Percentiles rank a stretch among this genome's conserved stretches.
Evolutionary conservation across 1,140 invertebrate genomes (phyloP).

Genomic region (Cherax quadricarinatus): DNA sequence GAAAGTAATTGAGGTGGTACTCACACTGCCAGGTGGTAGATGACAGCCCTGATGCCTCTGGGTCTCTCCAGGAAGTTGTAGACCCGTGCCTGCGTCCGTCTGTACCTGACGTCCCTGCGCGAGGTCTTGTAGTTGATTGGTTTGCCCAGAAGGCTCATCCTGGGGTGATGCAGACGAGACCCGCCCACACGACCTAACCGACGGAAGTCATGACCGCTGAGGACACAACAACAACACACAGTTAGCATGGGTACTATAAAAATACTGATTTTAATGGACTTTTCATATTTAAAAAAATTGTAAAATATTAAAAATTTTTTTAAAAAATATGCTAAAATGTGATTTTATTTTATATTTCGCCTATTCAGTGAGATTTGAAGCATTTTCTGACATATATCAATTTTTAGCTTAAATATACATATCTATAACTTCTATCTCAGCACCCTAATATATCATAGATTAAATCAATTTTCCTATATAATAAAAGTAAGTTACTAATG

Average conservation of each 20-base stretch:
- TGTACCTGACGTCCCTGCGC: conserved; percentile 91
- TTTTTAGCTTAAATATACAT: too few relatives aligned
- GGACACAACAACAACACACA: neutral
- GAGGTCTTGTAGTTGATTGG: conserved; percentile 91
- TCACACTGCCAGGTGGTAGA: conserved; percentile 96
- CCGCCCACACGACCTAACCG: conserved; percentile 67
- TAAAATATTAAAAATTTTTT: neutral
- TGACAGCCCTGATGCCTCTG: conserved; percentile 87
- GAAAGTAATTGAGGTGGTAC: conserved; percentile 76
- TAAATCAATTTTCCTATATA: too few relatives aligned
- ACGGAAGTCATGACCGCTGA: conserved; percentile 58
- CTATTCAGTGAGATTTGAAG: neutral
- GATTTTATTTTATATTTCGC: neutral
- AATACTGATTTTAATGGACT: neutral
- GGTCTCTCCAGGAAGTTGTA: conserved; percentile 97
- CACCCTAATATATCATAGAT: too few relatives aligned
- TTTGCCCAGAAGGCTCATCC: conserved; percentile 93
- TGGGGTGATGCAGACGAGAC: conserved; percentile 74
- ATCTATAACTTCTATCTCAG: too few relatives aligned
- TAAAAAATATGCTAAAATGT: neutral
- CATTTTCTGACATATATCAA: too few relatives aligned
- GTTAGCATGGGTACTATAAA: neutral
- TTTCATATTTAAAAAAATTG: neutral
- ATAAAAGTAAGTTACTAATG: too few relatives aligned
- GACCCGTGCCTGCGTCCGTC: conserved; percentile 90